Base-by-base conservation (phyloP, 2,113 vertebrate species). In the Benitochromis conjunctus region DNA sequence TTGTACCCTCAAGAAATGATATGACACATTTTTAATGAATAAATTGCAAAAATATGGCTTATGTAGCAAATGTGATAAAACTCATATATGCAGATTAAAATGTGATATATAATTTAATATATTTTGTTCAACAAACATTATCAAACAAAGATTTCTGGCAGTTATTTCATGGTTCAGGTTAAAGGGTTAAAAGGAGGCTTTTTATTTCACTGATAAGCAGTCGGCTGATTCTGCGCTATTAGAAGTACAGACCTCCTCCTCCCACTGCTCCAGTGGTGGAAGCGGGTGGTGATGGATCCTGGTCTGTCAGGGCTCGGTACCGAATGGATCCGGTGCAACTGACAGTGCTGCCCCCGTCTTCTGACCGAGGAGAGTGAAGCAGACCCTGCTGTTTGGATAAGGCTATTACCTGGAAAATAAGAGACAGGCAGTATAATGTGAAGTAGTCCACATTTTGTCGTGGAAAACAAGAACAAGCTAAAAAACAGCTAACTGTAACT, bases 381-480 rank as follows among this genome's bases (percentile, higher is more conserved):
- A 99, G 96, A 29, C 98, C 98, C 91, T 98, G 98, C 92, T 99
- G 98, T 95, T 99, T 99, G 85, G 98, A 99, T 96, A 99, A 90
- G 85, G 98, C 96, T 76, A 99, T 98, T 34, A 99, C 98, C 93
- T 95, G 88, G 21, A 91, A 88, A 11, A 60, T 8, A 19, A 56
- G 6, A 18, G 36, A 48, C 6, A 14, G 5, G 79, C 12, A 26
- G 21, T 31, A 3, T 80, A 48, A 58, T 8, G 13, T 83, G 29
- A 84, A 38, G 12, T 53, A 5, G 31, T 51, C 7, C 18, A 10
- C 13, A 26, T 13, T 1, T 26, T 69, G 41, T 16, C 31, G 29
- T 36, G 18, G 9, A 4, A 66, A 54, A n/a, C n/a, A n/a, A n/a
- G n/a, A n/a, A n/a, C n/a, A n/a, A n/a, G n/a, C n/a, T n/a, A n/a